phyloP scores from a whole-genome alignment of 2,888 invertebrate species.

The Cantharis rustica region DNA sequence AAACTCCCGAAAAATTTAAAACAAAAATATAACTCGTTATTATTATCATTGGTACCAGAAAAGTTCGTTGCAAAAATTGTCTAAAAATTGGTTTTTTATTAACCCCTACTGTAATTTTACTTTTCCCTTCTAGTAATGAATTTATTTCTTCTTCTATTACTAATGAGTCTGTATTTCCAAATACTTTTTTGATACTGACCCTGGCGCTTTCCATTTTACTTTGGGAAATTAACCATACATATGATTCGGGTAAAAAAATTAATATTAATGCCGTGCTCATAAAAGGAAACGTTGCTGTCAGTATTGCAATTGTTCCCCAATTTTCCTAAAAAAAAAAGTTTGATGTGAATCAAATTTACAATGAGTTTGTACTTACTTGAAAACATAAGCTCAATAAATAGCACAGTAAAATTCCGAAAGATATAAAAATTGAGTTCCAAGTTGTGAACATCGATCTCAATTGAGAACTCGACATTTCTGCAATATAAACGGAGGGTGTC shows the following conservation, averaged over 20 bases:
- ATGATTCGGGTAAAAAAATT: background rate
- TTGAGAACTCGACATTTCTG: background rate
- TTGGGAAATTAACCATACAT: background rate
- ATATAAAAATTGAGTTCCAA: background rate
- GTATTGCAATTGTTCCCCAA: background rate
- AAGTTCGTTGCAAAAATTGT: background rate
- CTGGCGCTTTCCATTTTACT: background rate
- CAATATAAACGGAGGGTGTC: background rate
- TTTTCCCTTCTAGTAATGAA: background rate
- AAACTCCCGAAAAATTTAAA: background rate
- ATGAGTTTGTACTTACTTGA: background rate
- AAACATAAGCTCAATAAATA: background rate
- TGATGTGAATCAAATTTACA: background rate
- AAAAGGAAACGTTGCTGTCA: background rate
- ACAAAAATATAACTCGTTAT: background rate
- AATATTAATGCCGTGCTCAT: background rate
- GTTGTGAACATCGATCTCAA: background rate
- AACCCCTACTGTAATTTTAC: background rate
- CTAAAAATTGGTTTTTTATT: background rate
- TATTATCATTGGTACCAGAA: background rate
- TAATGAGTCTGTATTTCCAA: background rate
- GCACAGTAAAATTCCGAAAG: background rate
- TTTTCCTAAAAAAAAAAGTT: background rate
- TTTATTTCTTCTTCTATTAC: background rate
- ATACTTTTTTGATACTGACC: background rate